A percentile compares a stretch with the other conserved stretches of the same genome.
phyloP scores from a whole-genome alignment of 2,797 vertebrate genomes.

The Trachurus trachurus region DNA sequence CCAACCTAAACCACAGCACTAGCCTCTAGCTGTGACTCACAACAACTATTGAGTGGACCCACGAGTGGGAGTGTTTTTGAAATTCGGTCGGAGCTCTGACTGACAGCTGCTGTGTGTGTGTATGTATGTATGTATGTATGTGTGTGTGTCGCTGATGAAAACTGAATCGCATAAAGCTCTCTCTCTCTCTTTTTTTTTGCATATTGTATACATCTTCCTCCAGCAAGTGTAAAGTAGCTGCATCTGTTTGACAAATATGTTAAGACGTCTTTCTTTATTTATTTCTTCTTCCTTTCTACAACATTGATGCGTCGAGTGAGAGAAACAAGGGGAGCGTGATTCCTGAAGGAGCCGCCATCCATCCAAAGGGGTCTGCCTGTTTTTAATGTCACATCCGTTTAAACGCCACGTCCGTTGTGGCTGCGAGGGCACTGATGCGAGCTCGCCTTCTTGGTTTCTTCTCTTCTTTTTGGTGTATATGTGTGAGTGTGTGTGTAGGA shows the following conservation, averaged over 20 bases:
- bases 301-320: constrained; percentile 51
- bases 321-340: constrained; percentile 33
- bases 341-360: constrained; percentile 30
- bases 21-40: constrained; percentile 51
- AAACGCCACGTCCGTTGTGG: constrained; percentile 46
- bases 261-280: constrained; percentile 23
- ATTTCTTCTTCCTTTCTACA: constrained; percentile 16
- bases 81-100: constrained; percentile 57
- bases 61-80: constrained; percentile 42
- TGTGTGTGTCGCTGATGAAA: constrained; percentile 41
- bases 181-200: constrained; percentile 24
- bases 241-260: constrained; percentile 77
- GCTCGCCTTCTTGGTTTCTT: neutral
- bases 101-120: constrained; percentile 59
- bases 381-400: constrained; percentile 71
- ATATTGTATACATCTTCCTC: constrained; percentile 50
- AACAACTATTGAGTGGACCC: constrained; percentile 42
- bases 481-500: constrained; percentile 14
- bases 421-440: constrained; percentile 13
- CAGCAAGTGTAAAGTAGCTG: constrained; percentile 61
- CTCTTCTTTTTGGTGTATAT: too few relatives aligned
- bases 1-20: constrained; percentile 18
- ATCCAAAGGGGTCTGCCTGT: constrained; percentile 25
- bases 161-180: constrained; percentile 31
- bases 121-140: too few relatives aligned